A percentile compares a stretch with the other conserved stretches of the same genome.
Conservation (phyloP, 2,888 invertebrate species). For the Ypsolopha scabrella region DNA sequence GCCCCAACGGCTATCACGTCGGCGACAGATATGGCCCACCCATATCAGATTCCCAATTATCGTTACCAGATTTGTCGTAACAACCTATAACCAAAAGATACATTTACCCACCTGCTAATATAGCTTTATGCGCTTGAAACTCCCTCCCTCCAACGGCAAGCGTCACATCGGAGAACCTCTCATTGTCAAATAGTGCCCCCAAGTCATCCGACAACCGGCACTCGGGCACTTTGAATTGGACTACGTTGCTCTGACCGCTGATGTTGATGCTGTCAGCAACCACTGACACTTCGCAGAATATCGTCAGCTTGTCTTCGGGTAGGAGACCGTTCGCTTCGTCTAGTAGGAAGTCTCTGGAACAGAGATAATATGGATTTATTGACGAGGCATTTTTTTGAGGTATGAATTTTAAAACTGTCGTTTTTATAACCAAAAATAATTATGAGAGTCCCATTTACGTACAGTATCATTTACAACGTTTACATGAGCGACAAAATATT, state of each 20-base stretch:
- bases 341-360: constrained; percentile 91
- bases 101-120: constrained; percentile 81
- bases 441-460: too few relatives aligned
- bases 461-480: too few relatives aligned
- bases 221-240: constrained; percentile 97
- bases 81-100: too few relatives aligned
- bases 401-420: too few relatives aligned
- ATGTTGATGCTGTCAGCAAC: constrained; percentile 99
- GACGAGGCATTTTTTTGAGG: too few relatives aligned
- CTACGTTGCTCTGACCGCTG: constrained; percentile 97
- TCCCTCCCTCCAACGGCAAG: constrained; percentile 91
- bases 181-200: constrained; percentile 95
- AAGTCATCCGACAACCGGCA: constrained; percentile 95
- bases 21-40: too few relatives aligned
- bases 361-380: background rate
- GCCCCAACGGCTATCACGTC: too few relatives aligned
- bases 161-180: constrained; percentile 98
- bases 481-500: too few relatives aligned
- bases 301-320: constrained; percentile 98
- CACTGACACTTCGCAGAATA: constrained; percentile 97
- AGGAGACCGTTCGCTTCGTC: constrained; percentile 99
- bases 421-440: too few relatives aligned
- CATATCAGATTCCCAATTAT: too few relatives aligned
- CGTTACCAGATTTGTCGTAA: too few relatives aligned
- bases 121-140: constrained; percentile 97